Conservation (phyloP, 2,888 invertebrate species). For the Protonemura montana region DNA sequence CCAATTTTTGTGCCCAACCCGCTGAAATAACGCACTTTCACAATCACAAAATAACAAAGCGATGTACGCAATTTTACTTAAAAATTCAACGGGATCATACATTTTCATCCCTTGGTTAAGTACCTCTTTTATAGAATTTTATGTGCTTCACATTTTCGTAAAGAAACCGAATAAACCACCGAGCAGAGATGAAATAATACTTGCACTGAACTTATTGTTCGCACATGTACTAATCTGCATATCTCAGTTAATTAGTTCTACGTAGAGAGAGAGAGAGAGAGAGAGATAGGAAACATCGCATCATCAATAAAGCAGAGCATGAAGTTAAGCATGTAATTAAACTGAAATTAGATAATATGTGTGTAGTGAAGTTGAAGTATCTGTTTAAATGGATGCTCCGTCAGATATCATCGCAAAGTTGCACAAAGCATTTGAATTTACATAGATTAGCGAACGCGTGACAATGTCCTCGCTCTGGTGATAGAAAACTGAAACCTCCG, state of each 20-base stretch:
- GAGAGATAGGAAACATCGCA: neutral
- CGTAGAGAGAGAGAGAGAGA: neutral
- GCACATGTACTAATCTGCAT: neutral
- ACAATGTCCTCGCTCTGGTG: neutral
- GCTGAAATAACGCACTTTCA: too few species aligned
- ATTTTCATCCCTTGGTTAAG: too few species aligned
- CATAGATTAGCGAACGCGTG: too few species aligned
- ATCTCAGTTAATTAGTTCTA: slow-evolving; percentile 2
- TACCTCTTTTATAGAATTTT: too few species aligned
- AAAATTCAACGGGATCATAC: too few species aligned
- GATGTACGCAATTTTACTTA: too few species aligned
- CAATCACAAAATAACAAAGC: too few species aligned
- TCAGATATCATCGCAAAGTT: neutral
- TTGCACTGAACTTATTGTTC: neutral
- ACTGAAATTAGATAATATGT: neutral
- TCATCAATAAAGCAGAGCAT: neutral
- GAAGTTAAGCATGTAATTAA: neutral
- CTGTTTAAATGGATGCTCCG: neutral
- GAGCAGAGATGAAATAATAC: neutral
- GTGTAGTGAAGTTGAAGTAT: neutral
- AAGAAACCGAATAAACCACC: neutral
- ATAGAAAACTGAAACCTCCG: too few species aligned
- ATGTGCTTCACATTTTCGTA: too few species aligned
- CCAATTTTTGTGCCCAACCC: too few species aligned
- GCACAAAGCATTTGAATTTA: too few species aligned